phyloP scores from a whole-genome alignment of 2,113 vertebrate genomes.

The Pterocles orientalis region DNA sequence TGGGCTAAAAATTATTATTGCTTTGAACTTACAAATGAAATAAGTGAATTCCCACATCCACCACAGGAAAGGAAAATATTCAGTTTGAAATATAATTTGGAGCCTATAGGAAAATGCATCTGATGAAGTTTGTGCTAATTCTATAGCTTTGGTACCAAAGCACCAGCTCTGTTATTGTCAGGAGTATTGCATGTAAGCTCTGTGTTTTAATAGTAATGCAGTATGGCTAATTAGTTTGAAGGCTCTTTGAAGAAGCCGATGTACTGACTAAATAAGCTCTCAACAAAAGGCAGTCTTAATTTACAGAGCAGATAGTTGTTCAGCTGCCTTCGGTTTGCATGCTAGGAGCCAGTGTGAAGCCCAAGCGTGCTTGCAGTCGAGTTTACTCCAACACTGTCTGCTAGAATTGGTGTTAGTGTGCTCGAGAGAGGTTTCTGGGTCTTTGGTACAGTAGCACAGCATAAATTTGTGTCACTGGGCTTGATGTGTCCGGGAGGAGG shows the following conservation, averaged over 20 bases:
- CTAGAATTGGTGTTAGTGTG: neutral
- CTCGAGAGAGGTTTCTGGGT: neutral
- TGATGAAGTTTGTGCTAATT: constrained; percentile 48
- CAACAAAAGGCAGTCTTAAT: constrained; percentile 45
- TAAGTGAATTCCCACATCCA: constrained; percentile 49
- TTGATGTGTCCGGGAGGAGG: neutral
- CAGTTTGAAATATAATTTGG: constrained; percentile 30
- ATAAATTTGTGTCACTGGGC: neutral
- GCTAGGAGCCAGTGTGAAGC: constrained; percentile 2
- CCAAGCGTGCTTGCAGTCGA: neutral
- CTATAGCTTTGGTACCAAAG: neutral
- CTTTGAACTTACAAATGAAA: constrained; percentile 55
- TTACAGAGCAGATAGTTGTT: constrained; percentile 41
- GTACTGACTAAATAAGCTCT: constrained; percentile 44
- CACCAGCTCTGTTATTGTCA: neutral
- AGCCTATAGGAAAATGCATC: constrained; percentile 56
- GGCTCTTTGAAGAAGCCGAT: constrained; percentile 45
- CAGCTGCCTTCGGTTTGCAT: constrained; percentile 31
- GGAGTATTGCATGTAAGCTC: constrained; percentile 36
- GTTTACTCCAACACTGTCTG: neutral
- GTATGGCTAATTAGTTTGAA: constrained; percentile 53
- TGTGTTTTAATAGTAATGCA: constrained; percentile 28
- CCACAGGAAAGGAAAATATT: neutral
- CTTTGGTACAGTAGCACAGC: neutral
- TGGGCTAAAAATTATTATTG: constrained; percentile 15